A percentile compares a stretch with the other conserved stretches of the same genome.
Conservation (phyloP, 92 coral and sea anemone species). For the Phenganax marumi region DNA sequence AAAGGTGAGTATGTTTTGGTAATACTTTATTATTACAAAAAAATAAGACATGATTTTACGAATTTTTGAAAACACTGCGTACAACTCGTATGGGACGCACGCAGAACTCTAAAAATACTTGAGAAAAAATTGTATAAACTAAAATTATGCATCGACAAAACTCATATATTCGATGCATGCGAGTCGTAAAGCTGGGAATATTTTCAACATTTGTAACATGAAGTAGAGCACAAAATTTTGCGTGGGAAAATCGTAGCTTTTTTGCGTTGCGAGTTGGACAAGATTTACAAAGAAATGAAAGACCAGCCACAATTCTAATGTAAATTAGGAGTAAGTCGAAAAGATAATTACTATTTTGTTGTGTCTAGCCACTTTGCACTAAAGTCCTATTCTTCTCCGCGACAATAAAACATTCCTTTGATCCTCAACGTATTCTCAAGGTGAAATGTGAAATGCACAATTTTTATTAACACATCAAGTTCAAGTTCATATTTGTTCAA, state of each 20-base stretch:
- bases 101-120: too few relatives aligned
- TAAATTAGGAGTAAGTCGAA: background rate
- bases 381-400: background rate
- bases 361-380: background rate
- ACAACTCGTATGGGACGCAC: too few relatives aligned
- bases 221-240: background rate
- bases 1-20: too few relatives aligned
- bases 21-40: too few relatives aligned
- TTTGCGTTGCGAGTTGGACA: conserved; percentile 16
- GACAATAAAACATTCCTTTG: background rate
- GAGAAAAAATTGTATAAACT: too few relatives aligned
- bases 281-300: conserved; percentile 1
- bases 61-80: too few relatives aligned
- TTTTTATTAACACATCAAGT: background rate
- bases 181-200: background rate
- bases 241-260: background rate
- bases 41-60: too few relatives aligned
- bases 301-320: background rate
- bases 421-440: background rate
- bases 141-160: too few relatives aligned
- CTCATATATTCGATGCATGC: background rate
- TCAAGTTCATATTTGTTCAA: background rate
- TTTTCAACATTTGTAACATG: background rate
- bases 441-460: too few relatives aligned
- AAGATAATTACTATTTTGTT: background rate